Evolutionary conservation across 1,140 invertebrate species (phyloP).

Genomic region (Cecropterus lyciades): DNA sequence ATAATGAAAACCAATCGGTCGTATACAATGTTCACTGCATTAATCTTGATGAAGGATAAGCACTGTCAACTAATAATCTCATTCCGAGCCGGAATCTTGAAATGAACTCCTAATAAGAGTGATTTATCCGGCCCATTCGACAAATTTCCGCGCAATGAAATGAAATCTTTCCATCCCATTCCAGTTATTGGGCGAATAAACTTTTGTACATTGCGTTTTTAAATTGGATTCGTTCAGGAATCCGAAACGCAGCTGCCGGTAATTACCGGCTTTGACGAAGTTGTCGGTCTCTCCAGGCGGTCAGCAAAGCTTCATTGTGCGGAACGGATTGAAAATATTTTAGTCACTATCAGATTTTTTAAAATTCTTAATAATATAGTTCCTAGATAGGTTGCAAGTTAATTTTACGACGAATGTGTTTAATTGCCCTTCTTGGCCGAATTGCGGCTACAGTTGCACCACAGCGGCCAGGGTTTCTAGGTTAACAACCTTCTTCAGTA

Average conservation of each 20-base stretch:
- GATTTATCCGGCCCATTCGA: slow-evolving; percentile 29
- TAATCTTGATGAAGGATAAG: neutral
- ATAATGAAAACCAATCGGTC: neutral
- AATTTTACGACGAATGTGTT: slow-evolving; percentile 21
- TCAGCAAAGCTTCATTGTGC: slow-evolving; percentile 9
- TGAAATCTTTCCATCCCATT: slow-evolving; percentile 29
- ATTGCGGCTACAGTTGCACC: slow-evolving; percentile 2
- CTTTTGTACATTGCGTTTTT: slow-evolving; percentile 28
- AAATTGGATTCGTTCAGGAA: slow-evolving; percentile 32
- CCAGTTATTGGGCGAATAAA: slow-evolving; percentile 24
- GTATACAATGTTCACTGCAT: neutral
- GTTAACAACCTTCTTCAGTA: slow-evolving; percentile 18
- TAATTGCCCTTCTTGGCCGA: slow-evolving; percentile 12
- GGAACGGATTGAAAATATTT: slow-evolving; percentile 10
- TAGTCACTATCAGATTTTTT: slow-evolving; percentile 8
- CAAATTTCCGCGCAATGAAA: slow-evolving; percentile 31
- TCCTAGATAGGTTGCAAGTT: neutral
- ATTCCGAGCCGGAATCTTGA: slow-evolving; percentile 18
- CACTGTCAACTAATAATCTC: slow-evolving; percentile 30
- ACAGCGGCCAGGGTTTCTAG: slow-evolving; percentile 15
- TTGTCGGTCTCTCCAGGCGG: slow-evolving; percentile 17
- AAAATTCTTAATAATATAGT: slow-evolving; percentile 16
- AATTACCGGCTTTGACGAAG: slow-evolving; percentile 10
- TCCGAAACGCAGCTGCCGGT: slow-evolving; percentile 24
- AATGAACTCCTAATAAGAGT: slow-evolving; percentile 35